Percentiles rank a stretch among this genome's conserved stretches.
Evolutionary conservation across 2,888 invertebrate species (phyloP).

Genomic region (Xylocampa areola): DNA sequence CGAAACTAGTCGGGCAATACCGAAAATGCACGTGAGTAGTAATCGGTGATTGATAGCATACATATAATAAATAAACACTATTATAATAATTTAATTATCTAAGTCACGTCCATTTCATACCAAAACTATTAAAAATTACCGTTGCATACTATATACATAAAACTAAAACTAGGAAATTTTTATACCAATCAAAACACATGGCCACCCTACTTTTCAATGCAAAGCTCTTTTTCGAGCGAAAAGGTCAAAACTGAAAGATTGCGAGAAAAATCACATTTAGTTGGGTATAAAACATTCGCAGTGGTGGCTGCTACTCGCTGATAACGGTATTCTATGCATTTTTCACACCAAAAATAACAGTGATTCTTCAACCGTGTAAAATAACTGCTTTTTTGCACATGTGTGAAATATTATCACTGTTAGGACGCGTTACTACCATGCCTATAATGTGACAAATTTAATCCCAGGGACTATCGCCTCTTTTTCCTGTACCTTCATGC

Average conservation of each 20-base stretch:
- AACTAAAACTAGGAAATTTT: not conserved
- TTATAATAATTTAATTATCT: too few species aligned
- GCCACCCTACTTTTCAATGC: constrained; percentile 3
- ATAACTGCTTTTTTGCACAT: constrained; percentile 13
- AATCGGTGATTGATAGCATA: too few species aligned
- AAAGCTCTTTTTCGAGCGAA: constrained; percentile 46
- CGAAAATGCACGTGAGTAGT: too few species aligned
- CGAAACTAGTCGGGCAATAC: too few species aligned
- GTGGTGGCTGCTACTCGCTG: constrained; percentile 57
- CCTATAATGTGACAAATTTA: too few species aligned
- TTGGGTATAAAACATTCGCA: constrained; percentile 44
- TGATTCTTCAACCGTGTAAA: constrained; percentile 24
- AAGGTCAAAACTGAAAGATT: constrained; percentile 60
- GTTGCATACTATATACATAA: not conserved
- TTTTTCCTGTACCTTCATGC: too few species aligned
- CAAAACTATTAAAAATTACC: too few species aligned
- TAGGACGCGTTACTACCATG: too few species aligned
- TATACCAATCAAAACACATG: constrained; percentile 13
- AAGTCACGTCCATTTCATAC: too few species aligned
- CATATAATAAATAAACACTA: too few species aligned
- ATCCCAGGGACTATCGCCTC: too few species aligned
- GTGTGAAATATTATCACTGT: constrained; percentile 27
- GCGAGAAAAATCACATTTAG: constrained; percentile 61
- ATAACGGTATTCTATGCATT: constrained; percentile 62
- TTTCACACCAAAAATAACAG: constrained; percentile 51